phyloP scores from a whole-genome alignment of 2,888 invertebrate species.

The Caenorhabditis doughertyi region DNA sequence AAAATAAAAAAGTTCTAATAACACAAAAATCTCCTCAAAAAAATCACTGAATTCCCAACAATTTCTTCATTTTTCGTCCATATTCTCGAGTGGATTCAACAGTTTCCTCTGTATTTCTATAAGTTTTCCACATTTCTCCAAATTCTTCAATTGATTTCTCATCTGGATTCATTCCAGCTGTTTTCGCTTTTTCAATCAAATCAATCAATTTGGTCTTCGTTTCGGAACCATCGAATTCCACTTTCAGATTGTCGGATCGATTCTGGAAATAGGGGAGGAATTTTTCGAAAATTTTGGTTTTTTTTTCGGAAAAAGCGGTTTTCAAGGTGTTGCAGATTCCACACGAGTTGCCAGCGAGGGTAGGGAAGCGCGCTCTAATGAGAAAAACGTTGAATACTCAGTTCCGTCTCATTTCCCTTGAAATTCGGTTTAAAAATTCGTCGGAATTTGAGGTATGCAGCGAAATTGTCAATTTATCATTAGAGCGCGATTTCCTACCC shows the following conservation, averaged over 20 bases:
- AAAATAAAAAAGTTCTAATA: background rate
- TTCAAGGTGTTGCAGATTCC: too few relatives aligned
- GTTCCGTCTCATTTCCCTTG: too few relatives aligned
- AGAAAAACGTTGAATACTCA: too few relatives aligned
- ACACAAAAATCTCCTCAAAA: background rate
- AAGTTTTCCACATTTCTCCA: slow-evolving; percentile 72
- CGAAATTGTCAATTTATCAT: too few relatives aligned
- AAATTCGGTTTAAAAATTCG: too few relatives aligned
- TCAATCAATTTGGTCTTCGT: slow-evolving; percentile 64
- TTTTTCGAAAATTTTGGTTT: slow-evolving; percentile 45
- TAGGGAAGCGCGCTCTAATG: too few relatives aligned
- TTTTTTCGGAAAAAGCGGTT: too few relatives aligned
- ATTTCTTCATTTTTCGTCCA: slow-evolving; percentile 62
- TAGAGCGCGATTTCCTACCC: too few relatives aligned
- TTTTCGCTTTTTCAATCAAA: slow-evolving; percentile 42
- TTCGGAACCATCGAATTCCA: slow-evolving; percentile 73
- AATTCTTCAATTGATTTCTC: slow-evolving; percentile 64
- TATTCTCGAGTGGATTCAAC: slow-evolving; percentile 68
- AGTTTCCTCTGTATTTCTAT: slow-evolving; percentile 73
- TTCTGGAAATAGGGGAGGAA: background rate
- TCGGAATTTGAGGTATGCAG: too few relatives aligned
- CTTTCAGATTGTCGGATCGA: slow-evolving; percentile 60
- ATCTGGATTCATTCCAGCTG: background rate
- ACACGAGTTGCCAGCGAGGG: too few relatives aligned
- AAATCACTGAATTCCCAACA: slow-evolving; percentile 58